Evolutionary conservation across 2,113 vertebrate genomes (phyloP), one percentile per base, ranked within the genome.

Genomic region (Nycticorax nycticorax): DNA sequence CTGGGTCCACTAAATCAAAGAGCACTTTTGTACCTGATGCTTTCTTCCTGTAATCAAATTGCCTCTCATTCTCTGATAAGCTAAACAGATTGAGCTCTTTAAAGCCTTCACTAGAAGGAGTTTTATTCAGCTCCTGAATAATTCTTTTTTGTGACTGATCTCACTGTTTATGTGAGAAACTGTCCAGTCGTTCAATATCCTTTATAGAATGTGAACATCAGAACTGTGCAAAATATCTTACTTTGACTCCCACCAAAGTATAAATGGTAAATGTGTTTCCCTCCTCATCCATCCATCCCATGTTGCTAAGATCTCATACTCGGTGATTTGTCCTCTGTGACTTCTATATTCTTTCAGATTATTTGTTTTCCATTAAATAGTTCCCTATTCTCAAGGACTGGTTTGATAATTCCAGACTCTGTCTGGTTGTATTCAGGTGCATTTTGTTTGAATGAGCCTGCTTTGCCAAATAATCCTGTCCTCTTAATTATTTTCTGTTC

Each of bases 41-140:
- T 92, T 73, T 94, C 79, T 79, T 93, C 66, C 75, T 85, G 45
- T 90, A 90, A 92, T 94, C 90, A 83, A 79, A 78, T 92, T 94
- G 63, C 75, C 26, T 93, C 63, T 92, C 37, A 32, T 92, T 92
- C 23, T 72, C 32, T 66, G 75, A 57, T 76, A 88, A 72, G 59
- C 68, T 87, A 75, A 96, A 76, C 41, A 90, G 78, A 88, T 80
- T 22, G 83, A 93, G 63, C 50, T 95, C 64, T 87, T 93, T 72
- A 56, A 84, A 86, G 37, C 43, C 71, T 77, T 88, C 26, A 9
- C 28, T 84, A 63, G 63, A 86, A 77, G 32, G 59, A 89, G n/a
- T 81, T 84, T 83, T 86, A 62, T 89, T 95, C 47, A 81, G 37
- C 32, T 62, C 13, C 72, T 81, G 68, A 59, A 47, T 90, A 33